These are phyloP conservation scores for Hippocampus kuda DNA, from an alignment of 2,797 vertebrate genomes.

Conservation along the genomic window DNA sequence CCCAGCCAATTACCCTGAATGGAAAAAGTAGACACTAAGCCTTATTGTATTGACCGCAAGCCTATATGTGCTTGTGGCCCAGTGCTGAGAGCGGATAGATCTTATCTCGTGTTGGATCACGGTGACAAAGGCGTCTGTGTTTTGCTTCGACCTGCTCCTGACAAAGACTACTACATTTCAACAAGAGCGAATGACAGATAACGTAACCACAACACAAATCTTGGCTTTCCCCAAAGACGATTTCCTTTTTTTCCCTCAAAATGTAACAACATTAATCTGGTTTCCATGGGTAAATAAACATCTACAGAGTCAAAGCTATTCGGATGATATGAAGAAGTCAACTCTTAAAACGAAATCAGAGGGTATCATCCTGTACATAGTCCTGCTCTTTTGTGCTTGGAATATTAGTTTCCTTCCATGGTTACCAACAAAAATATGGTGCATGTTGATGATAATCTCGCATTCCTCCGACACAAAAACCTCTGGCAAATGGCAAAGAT, in stretches of 20 bases:
- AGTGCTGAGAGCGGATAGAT: conserved; percentile 49
- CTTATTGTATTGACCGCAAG: conserved; percentile 59
- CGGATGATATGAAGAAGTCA: conserved; percentile 11
- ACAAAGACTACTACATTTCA: conserved; percentile 30
- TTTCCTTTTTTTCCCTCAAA: background rate
- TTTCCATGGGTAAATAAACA: conserved; percentile 10
- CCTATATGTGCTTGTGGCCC: conserved; percentile 34
- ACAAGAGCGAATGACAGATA: conserved; percentile 32
- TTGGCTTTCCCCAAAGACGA: conserved; percentile 1
- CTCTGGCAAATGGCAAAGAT: conserved; percentile 40
- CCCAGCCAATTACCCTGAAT: conserved; percentile 58
- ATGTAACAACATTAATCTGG: conserved; percentile 8
- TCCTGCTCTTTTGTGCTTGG: conserved; percentile 41
- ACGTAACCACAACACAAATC: conserved; percentile 10
- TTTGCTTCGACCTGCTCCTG: conserved; percentile 27
- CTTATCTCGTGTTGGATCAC: conserved; percentile 52
- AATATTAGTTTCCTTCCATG: conserved; percentile 62
- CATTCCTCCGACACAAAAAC: conserved; percentile 52
- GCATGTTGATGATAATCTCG: conserved; percentile 62
- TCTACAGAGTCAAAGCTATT: conserved; percentile 10
- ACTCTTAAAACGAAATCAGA: background rate
- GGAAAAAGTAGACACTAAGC: conserved; percentile 56
- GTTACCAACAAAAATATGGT: conserved; percentile 57
- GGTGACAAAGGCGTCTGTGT: conserved; percentile 50
- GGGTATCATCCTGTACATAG: background rate